These are phyloP conservation scores for Drosophila punjabiensis DNA, from an alignment of 1,140 invertebrate genomes.

Conservation along the genomic window DNA sequence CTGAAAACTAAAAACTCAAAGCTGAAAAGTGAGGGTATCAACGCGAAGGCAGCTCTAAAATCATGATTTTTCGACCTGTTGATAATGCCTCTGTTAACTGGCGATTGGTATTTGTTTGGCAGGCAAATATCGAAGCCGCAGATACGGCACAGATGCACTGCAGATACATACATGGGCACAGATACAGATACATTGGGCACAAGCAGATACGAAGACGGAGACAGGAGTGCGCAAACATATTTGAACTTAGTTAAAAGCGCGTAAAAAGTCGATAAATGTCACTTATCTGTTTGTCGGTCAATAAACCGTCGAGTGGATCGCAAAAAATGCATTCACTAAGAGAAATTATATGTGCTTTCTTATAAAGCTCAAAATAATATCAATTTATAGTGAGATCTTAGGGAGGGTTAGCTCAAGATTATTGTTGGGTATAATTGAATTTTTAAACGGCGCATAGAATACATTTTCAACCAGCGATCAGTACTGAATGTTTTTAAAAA, in stretches of 20 bases:
- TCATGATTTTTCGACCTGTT: slow-evolving; percentile 29
- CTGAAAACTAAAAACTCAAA: background rate
- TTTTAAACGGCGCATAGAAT: no score
- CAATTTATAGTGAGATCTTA: no score
- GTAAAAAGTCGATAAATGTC: slow-evolving; percentile 83
- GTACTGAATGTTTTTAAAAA: no score
- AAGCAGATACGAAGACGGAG: slow-evolving; percentile 37
- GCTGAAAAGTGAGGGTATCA: slow-evolving; percentile 55
- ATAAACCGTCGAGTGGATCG: slow-evolving; percentile 18
- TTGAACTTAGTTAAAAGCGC: slow-evolving; percentile 81
- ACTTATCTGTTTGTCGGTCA: slow-evolving; percentile 78
- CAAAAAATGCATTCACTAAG: background rate
- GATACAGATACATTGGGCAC: slow-evolving; percentile 45
- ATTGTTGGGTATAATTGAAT: no score
- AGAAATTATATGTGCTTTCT: background rate
- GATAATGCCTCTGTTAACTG: slow-evolving; percentile 68
- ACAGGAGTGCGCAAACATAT: slow-evolving; percentile 75
- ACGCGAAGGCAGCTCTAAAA: slow-evolving; percentile 34
- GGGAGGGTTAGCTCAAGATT: no score
- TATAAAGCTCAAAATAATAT: background rate
- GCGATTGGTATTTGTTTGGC: slow-evolving; percentile 61
- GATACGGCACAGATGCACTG: slow-evolving; percentile 57
- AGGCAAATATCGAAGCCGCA: slow-evolving; percentile 46
- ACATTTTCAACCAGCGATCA: no score
- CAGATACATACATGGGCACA: slow-evolving; percentile 6